Base-by-base conservation (phyloP, 2,797 vertebrate species). In the Lycodopsis pacificus region DNA sequence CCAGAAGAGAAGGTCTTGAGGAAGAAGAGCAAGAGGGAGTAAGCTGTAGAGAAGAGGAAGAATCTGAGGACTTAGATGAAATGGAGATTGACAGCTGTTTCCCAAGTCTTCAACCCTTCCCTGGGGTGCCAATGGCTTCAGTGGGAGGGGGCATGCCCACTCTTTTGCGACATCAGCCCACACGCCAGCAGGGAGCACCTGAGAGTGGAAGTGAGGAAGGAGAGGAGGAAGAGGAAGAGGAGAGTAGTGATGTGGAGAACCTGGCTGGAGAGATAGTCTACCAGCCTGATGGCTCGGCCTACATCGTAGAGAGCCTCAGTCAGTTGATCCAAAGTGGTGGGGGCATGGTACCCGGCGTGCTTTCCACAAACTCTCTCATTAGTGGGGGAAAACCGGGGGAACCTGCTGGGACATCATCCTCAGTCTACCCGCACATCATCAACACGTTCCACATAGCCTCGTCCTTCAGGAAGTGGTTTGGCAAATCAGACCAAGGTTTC, bases 381-480 rank as follows among this genome's bases (percentile, higher is more conserved):
- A 91, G 93, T 79, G 90, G 92, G 90, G 96, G 94, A 79, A 97
- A 97, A 86, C 94, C 84, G 38, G 96, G 94, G 79, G 96, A 96
- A 88, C 90, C 91, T 81, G 95, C 97, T 85, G 97, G 97, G 91
- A 94, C 96, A 85, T 96, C 97, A 22, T 95, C 97, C 65, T 96
- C 97, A 0, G 97, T 96, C 87, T 98, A 98, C 94, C 98, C 98
- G 85, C 98, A 99, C 95, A 99, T 99, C 96, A 99, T 99, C 94
- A 99, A 99, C 95, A 99, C 98, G 94, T 99, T 99, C 96, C 98
- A 99, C 96, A 99, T 99, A 98, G 98, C 98, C 95, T 99, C 98
- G 87, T 99, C 98, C 94, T 99, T 99, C 84, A 97, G 98, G 96
- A 99, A 98, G 93, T 99, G 98, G 98, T 99, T 99, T 95, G 97